A percentile compares a stretch with the other conserved stretches of the same genome.
Evolutionary conservation across 2,888 invertebrate genomes (phyloP).

Genomic region (Trichacis sp.): DNA sequence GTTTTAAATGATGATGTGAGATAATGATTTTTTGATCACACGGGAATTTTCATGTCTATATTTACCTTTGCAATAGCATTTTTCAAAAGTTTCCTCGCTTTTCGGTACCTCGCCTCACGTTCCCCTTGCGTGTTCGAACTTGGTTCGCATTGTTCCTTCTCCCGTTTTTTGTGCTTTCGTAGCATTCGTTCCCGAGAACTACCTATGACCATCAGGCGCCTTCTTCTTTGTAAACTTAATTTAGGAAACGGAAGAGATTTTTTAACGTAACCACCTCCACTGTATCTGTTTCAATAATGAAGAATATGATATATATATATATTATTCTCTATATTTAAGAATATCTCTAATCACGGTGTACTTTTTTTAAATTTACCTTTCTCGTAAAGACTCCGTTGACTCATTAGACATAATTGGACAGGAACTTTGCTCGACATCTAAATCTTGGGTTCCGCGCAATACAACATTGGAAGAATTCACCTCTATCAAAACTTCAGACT

Average conservation of each 20-base stretch:
- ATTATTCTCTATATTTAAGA: too few species aligned
- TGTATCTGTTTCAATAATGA: too few species aligned
- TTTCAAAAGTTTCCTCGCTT: slow-evolving; percentile 68
- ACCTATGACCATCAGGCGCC: slow-evolving; percentile 70
- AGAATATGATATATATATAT: too few species aligned
- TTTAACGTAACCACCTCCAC: slow-evolving; percentile 73
- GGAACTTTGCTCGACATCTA: slow-evolving; percentile 58
- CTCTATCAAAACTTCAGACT: slow-evolving; percentile 47
- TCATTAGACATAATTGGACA: slow-evolving; percentile 57
- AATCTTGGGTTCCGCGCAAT: slow-evolving; percentile 62
- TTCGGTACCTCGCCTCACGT: slow-evolving; percentile 64
- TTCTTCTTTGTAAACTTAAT: slow-evolving; percentile 70
- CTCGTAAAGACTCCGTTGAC: slow-evolving; percentile 60
- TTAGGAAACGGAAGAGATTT: slow-evolving; percentile 73
- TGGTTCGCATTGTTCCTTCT: slow-evolving; percentile 54
- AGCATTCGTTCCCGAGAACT: slow-evolving; percentile 65
- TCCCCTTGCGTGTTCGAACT: slow-evolving; percentile 58
- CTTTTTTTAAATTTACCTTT: slow-evolving; percentile 51
- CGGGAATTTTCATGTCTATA: background rate
- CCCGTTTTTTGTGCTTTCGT: slow-evolving; percentile 64
- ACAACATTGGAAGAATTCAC: slow-evolving; percentile 63
- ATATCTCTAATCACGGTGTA: background rate
- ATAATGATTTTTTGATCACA: too few species aligned
- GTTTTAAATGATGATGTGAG: too few species aligned
- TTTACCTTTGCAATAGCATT: slow-evolving; percentile 69